These are phyloP conservation scores for Carapus acus DNA, from an alignment of 2,797 vertebrate species.

Conservation along the genomic window DNA sequence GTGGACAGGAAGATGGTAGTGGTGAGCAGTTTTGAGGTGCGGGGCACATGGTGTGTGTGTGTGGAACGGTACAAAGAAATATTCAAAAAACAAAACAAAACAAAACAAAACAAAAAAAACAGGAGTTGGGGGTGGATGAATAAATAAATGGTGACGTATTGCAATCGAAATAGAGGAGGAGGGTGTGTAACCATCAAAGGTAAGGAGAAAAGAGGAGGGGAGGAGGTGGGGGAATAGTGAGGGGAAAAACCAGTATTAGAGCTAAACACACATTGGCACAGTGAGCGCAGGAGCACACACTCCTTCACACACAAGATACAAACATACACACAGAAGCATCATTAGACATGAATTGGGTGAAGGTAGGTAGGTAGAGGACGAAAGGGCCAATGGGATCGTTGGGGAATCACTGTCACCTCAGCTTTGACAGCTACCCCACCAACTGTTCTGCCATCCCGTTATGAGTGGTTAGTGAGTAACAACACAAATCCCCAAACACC, in stretches of 20 bases:
- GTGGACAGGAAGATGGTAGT: conserved; percentile 43
- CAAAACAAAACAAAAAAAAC: conserved; percentile 4
- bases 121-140: conserved; percentile 24
- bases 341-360: conserved; percentile 63
- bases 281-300: conserved; percentile 71
- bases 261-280: conserved; percentile 73
- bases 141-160: conserved; percentile 39
- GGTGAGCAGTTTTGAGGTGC: conserved; percentile 19
- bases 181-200: conserved; percentile 56
- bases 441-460: conserved; percentile 58
- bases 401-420: conserved; percentile 39
- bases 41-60: conserved; percentile 14
- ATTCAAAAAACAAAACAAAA: conserved; percentile 35
- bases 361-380: conserved; percentile 58
- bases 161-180: conserved; percentile 41
- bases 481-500: conserved; percentile 43
- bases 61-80: conserved; percentile 8
- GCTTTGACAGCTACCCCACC: conserved; percentile 49
- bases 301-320: conserved; percentile 60
- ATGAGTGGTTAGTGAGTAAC: conserved; percentile 56
- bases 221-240: conserved; percentile 62
- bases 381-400: conserved; percentile 48
- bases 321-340: conserved; percentile 67
- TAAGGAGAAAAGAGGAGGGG: conserved; percentile 56
- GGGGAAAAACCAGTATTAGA: conserved; percentile 79